Evolutionary conservation across 2,888 invertebrate species (phyloP).

Genomic region (Rhopalosiphum nymphaeae): DNA sequence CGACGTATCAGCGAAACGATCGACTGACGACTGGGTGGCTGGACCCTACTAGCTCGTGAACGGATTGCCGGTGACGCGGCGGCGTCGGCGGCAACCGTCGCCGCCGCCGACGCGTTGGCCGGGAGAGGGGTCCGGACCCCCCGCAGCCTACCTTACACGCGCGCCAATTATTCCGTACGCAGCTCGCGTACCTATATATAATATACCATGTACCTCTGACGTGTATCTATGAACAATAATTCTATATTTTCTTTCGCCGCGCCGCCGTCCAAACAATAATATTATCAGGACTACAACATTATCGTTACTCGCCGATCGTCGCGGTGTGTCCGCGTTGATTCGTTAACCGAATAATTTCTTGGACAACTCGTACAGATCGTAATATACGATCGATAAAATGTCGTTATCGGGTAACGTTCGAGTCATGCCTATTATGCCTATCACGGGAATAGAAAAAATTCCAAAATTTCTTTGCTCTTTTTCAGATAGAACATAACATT

Average conservation of each 20-base stretch:
- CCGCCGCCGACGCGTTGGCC: neutral
- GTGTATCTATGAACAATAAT: neutral
- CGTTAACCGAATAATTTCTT: neutral
- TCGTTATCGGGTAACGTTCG: neutral
- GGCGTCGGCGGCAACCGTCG: neutral
- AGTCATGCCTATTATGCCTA: too few relatives aligned
- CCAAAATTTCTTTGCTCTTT: neutral
- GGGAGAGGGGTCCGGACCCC: constrained; percentile 29
- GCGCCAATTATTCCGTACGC: constrained; percentile 49
- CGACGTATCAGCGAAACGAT: constrained; percentile 35
- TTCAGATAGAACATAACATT: neutral
- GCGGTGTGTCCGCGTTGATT: neutral
- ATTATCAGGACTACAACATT: too few relatives aligned
- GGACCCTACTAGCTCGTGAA: constrained; percentile 57
- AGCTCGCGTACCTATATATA: neutral
- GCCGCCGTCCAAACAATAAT: too few relatives aligned
- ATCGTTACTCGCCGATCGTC: neutral
- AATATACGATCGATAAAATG: neutral
- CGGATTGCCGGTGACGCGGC: constrained; percentile 54
- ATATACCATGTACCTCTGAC: neutral
- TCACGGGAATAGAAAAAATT: neutral
- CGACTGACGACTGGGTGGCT: constrained; percentile 53
- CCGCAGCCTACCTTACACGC: constrained; percentile 26
- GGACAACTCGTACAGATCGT: too few relatives aligned
- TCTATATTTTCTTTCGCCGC: too few relatives aligned